Evolutionary conservation across 2,113 vertebrate species (phyloP), one percentile per base, ranked within the genome.

Genomic region (human (Homo sapiens)): DNA sequence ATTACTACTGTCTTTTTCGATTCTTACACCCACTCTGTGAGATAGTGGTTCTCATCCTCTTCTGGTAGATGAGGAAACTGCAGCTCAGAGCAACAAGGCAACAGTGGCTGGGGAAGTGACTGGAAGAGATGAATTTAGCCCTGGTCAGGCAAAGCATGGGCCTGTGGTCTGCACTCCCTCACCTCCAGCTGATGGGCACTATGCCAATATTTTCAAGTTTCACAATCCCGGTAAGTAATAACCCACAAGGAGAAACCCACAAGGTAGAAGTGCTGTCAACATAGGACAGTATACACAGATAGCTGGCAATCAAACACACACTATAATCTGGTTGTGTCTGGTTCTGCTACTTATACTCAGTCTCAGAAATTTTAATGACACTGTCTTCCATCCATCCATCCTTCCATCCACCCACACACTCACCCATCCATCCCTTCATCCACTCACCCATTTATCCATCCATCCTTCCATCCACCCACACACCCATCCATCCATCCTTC

Each of bases 371-470:
- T 13, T 48, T 64, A 23, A 35, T 40, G 12, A 55, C 0, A 22
- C 11, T 3, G 17, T 43, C 8, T 13, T 68, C 38, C 11, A 64
- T 4, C 25, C 61, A 30, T 30, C 25, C 61, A 30, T 30, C 11
- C 27, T 10, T 35, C 1, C 48, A 12, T 3, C 3, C 64, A 81
- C 27, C 12, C 7, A 25, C 6, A 32, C 17, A 79, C 2, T 30
- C 2, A 7, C 4, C 25, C 38, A 61, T 16, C 8, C 45, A 18
- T 1, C 45, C 45, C 3, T 64, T 1, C 59, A 30, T 16, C 30
- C n/a, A 83, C 14, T 7, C 6, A 22, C 11, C n/a, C 10, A 64
- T 1, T 14, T 0, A 6, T 6, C n/a, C 22, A 52, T 8, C 9
- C 59, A 40, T 30, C 70, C 22, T 30, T 68, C 14, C 48, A 22